Percentiles rank a stretch among this genome's conserved stretches.
phyloP scores from a whole-genome alignment of 2,113 vertebrate species.

The Periophthalmus modestus region DNA sequence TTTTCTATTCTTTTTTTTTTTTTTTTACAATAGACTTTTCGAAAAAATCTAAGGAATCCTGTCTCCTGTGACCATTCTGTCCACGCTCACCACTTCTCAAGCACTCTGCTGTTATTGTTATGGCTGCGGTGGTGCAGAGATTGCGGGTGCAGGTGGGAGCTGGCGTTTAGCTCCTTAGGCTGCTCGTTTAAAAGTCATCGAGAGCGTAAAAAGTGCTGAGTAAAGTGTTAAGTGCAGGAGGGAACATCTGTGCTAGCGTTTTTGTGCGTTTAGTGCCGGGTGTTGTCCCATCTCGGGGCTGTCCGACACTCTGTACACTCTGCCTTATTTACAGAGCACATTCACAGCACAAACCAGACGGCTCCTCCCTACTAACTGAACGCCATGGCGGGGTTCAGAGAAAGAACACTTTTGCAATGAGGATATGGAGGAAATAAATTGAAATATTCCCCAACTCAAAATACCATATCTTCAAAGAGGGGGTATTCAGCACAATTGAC shows the following conservation, averaged over 20 bases:
- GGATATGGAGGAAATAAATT: not conserved
- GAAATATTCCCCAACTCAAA: too few relatives aligned
- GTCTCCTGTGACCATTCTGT: too few relatives aligned
- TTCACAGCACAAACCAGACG: not conserved
- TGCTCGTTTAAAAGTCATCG: constrained; percentile 52
- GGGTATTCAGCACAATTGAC: too few relatives aligned
- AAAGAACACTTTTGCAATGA: not conserved
- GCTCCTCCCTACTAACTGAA: not conserved
- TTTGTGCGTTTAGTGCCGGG: constrained; percentile 12
- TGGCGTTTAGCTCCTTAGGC: constrained; percentile 42
- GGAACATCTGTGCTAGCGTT: constrained; percentile 47
- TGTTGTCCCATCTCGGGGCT: not conserved
- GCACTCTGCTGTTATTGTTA: constrained; percentile 45
- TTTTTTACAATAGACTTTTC: too few relatives aligned
- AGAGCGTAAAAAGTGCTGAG: constrained; percentile 50
- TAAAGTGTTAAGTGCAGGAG: constrained; percentile 31
- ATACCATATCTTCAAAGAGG: not conserved
- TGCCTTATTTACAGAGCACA: constrained; percentile 3
- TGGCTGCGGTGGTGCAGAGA: constrained; percentile 29
- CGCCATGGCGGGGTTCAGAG: not conserved
- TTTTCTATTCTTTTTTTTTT: too few relatives aligned
- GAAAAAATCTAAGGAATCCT: too few relatives aligned
- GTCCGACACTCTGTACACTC: not conserved
- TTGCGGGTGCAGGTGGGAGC: constrained; percentile 39
- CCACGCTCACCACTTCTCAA: constrained; percentile 23